phyloP scores from a whole-genome alignment of 2,113 vertebrate genomes.

The Calidris pygmaea region DNA sequence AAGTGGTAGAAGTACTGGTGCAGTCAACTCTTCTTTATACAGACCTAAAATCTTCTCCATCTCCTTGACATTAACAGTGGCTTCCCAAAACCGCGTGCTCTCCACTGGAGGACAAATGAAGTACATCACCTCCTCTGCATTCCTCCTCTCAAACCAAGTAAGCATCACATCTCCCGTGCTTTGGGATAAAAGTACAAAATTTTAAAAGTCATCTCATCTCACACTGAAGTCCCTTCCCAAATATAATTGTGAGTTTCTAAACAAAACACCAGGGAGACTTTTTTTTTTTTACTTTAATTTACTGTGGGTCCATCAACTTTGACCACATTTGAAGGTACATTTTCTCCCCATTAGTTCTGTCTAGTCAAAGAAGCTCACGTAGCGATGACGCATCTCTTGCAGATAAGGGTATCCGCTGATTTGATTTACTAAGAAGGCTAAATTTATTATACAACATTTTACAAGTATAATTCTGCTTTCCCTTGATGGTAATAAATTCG shows the following conservation, averaged over 20 bases:
- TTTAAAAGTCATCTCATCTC: background rate
- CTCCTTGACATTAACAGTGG: background rate
- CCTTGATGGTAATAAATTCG: constrained; percentile 73
- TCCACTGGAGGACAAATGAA: constrained; percentile 21
- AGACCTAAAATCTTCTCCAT: background rate
- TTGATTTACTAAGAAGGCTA: constrained; percentile 68
- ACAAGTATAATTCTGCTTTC: constrained; percentile 72
- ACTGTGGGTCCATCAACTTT: background rate
- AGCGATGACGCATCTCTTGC: constrained; percentile 55
- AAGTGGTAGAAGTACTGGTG: background rate
- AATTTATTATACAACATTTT: constrained; percentile 75
- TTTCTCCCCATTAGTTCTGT: constrained; percentile 33
- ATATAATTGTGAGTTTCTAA: background rate
- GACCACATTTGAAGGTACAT: constrained; percentile 11
- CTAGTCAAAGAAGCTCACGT: constrained; percentile 31
- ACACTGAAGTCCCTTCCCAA: background rate
- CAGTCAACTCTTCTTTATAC: background rate
- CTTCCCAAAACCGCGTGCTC: background rate
- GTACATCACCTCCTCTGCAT: background rate
- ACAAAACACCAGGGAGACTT: background rate
- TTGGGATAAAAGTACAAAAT: background rate
- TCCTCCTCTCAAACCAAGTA: background rate
- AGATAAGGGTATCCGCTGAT: constrained; percentile 60
- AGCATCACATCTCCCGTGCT: background rate
- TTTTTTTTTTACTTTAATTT: background rate